Evolutionary conservation across 1,140 invertebrate genomes (phyloP), one percentile per base, ranked within the genome.

Genomic region (Metaphire vulgaris): DNA sequence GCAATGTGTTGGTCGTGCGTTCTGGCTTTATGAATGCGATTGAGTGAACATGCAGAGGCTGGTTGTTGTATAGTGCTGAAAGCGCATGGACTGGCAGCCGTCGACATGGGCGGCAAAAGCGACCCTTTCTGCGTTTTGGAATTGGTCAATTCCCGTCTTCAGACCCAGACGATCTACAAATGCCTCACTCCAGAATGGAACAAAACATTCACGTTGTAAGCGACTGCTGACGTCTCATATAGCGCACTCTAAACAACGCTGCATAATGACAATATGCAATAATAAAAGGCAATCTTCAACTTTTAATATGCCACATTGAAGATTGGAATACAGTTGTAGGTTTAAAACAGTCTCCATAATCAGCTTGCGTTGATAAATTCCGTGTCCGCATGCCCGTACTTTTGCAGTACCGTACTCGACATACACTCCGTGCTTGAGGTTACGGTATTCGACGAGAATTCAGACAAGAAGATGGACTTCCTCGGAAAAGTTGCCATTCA

Each of bases 91-190:
- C 76, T 87, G 32, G 67, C 80, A 33, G 77, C 84, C 66, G 84
- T 83, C 26, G 86, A 87, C 79, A 78, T 86, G 56, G 85, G 84
- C 2, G 87, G 87, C 14, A 89, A 89, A 78, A 89, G 88, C 79
- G 97, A 99, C 88, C 97, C 97, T 0, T 99, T 99, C 85, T 98
- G 95, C 87, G 96, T 99, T 0, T 82, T 99, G 0, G 96, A 99
- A 86, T 86, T 99, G 71, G 93, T 94, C 1, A 99, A 99, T 86
- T 90, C 94, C 0, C 89, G 96, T 70, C 87, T 99, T 56, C 96
- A 98, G 86, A 99, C 97, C 0, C 96, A 99, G 85, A 99, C 97
- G 0, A 96, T 98, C 85, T 99, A 99, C 85, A 98, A 99, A 85
- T 99, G 96, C 0, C 87, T 99, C 1, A 90, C 91, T 71, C 97